Base-by-base conservation (phyloP, 2,113 vertebrate species). In the Conger conger region DNA sequence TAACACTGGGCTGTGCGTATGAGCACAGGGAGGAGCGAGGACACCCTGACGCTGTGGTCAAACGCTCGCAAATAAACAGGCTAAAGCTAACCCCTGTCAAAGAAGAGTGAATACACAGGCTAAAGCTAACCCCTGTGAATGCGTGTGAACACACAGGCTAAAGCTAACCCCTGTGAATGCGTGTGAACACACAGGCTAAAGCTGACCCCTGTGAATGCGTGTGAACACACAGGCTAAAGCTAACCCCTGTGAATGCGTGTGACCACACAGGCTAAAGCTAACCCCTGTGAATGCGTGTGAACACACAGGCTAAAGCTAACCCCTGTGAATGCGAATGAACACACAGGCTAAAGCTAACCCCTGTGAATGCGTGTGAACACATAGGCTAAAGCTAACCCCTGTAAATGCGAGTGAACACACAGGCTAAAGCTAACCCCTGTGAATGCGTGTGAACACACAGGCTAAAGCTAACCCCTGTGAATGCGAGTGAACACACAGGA, bases 361-460 rank as follows among this genome's bases (percentile, higher is more conserved):
- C 45, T 84, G 90, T 86, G n/a, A n/a, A n/a, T n/a, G n/a, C n/a
- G 77, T 90, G 87, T 86, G 90, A 91, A 92, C 88, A 87, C 87
- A 90, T 80, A 81, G 86, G 89, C 83, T 90, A 82, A 88, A 89
- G 88, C 87, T 83, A 50, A 50, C 45, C 45, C 45, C 45, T 84
- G 90, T 86, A n/a, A n/a, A n/a, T n/a, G n/a, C n/a, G 77, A 90
- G 87, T 86, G 90, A 91, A 92, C 88, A 87, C 87, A 90, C 81
- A 81, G 86, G 89, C 83, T 90, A 82, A 88, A 89, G 88, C 87
- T 83, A 50, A 50, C 45, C 45, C 45, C 45, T 84, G 90, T 86
- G n/a, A n/a, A n/a, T n/a, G n/a, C n/a, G 77, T 90, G 87, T 86
- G 90, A 91, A 92, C 88, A 87, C 87, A 90, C 81, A 81, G 86